phyloP scores from a whole-genome alignment of 2,888 invertebrate genomes.

The Lasioglossum marginatum region DNA sequence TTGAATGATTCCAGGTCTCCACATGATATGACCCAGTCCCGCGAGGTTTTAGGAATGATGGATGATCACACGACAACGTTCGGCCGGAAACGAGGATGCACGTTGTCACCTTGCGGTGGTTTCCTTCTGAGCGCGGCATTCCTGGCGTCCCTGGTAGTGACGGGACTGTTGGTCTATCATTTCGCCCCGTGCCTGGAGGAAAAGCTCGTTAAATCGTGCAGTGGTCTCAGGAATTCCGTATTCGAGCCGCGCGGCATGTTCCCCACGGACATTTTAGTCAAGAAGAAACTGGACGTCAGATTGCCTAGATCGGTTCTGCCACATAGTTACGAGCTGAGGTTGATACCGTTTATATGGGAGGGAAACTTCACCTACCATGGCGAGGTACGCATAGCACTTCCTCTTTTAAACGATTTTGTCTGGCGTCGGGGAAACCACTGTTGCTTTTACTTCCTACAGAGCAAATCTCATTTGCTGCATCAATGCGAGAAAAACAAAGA shows the following conservation, averaged over 20 bases:
- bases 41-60: slow-evolving; percentile 86
- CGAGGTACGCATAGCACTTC: slow-evolving; percentile 77
- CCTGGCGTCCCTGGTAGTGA: slow-evolving; percentile 88
- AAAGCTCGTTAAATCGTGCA: slow-evolving; percentile 77
- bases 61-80: slow-evolving; percentile 88
- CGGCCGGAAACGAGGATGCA: slow-evolving; percentile 88
- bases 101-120: slow-evolving; percentile 88
- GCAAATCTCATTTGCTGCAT: background rate
- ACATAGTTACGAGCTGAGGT: slow-evolving; percentile 88
- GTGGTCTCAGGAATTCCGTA: slow-evolving; percentile 57
- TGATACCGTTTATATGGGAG: slow-evolving; percentile 90
- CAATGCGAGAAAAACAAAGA: no score
- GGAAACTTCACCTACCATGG: slow-evolving; percentile 93
- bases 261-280: slow-evolving; percentile 66
- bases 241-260: slow-evolving; percentile 62
- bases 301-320: slow-evolving; percentile 89
- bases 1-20: slow-evolving; percentile 46
- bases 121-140: slow-evolving; percentile 88
- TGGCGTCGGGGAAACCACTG: background rate
- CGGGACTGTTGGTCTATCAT: slow-evolving; percentile 91
- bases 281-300: slow-evolving; percentile 87
- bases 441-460: background rate
- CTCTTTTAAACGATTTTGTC: background rate
- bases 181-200: slow-evolving; percentile 89
- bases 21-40: slow-evolving; percentile 83